Evolutionary conservation across 2,888 invertebrate genomes (phyloP).

Genomic region (Oscheius onirici): DNA sequence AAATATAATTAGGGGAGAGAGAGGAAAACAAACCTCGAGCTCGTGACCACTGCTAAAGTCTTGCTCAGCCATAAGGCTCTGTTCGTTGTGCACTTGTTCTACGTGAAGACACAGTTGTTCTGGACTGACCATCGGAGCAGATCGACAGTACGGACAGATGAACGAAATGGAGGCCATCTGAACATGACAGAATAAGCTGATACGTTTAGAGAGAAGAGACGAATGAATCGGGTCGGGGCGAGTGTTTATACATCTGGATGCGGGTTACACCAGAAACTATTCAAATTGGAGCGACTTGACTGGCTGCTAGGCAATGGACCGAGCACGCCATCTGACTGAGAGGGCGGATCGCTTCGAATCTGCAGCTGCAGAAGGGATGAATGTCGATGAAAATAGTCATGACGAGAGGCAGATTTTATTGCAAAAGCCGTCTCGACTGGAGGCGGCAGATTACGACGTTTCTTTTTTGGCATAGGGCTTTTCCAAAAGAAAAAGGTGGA

Average conservation of each 20-base stretch:
- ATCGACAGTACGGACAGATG: conserved; percentile 30
- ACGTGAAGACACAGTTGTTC: conserved; percentile 28
- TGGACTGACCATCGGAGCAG: not conserved
- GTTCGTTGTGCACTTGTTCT: conserved; percentile 1
- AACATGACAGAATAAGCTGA: not conserved
- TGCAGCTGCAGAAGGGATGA: not conserved
- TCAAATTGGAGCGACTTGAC: no score
- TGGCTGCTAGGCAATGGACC: not conserved
- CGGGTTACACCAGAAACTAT: no score
- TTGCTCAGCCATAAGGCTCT: not conserved
- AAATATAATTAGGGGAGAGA: not conserved
- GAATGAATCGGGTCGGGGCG: not conserved
- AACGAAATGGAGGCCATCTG: conserved; percentile 22
- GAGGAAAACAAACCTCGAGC: not conserved
- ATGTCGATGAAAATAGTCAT: no score
- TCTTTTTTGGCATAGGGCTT: no score
- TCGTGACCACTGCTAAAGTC: not conserved
- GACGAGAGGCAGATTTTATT: no score
- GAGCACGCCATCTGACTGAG: not conserved
- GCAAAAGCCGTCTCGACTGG: no score
- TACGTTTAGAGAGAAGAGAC: not conserved
- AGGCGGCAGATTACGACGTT: no score
- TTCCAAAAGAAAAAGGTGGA: no score
- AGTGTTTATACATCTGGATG: conserved; percentile 11
- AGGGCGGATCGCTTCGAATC: conserved; percentile 3